phyloP scores from a whole-genome alignment of 2,888 invertebrate species.

The Lasioglossum zephyrum region DNA sequence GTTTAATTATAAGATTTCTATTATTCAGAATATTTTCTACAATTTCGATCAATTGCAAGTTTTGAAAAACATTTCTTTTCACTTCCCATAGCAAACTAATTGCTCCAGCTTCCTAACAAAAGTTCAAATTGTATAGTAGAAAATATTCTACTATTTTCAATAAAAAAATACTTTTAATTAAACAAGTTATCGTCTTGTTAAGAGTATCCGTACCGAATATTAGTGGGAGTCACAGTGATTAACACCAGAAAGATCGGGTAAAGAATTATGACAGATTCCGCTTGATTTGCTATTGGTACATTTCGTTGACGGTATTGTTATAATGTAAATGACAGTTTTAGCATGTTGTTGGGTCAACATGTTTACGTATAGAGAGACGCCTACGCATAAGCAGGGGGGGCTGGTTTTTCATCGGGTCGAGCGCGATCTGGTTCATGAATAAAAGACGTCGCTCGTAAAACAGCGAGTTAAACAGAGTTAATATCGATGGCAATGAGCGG shows the following conservation, averaged over 20 bases:
- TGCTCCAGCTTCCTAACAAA: no score
- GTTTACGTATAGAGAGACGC: not conserved
- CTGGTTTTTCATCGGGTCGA: slow-evolving; percentile 33
- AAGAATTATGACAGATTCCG: not conserved
- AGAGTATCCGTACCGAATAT: no score
- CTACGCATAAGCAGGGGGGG: slow-evolving; percentile 1
- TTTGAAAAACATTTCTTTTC: no score
- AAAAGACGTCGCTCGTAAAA: slow-evolving; percentile 47
- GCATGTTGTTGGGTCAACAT: not conserved
- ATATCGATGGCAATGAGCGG: slow-evolving; percentile 43
- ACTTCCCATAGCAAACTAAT: no score
- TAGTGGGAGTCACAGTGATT: not conserved
- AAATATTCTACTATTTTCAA: no score
- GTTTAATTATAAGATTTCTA: no score
- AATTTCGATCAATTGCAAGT: no score
- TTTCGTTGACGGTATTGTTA: not conserved
- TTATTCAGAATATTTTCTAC: no score
- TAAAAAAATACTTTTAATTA: no score
- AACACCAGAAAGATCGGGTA: not conserved
- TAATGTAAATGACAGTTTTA: not conserved
- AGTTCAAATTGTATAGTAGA: no score
- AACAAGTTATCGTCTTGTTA: no score
- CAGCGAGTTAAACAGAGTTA: slow-evolving; percentile 50
- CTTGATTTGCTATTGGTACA: not conserved
- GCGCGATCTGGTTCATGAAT: slow-evolving; percentile 41